Base-by-base conservation (phyloP, 2,888 invertebrate genomes). In the Cylloceria caligata region DNA sequence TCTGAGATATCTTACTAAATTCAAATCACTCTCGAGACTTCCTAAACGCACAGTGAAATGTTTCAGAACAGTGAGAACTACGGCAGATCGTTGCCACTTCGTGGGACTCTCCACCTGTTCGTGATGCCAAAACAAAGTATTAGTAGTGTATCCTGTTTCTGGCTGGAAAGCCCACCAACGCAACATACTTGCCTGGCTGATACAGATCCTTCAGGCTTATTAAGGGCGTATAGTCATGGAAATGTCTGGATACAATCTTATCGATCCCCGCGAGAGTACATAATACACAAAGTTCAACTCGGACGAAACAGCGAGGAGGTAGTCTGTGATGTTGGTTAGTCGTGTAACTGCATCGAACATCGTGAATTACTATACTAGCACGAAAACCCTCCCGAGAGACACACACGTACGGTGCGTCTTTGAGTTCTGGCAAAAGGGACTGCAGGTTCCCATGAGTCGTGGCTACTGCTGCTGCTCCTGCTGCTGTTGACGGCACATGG, bases 361-460 rank as follows among this genome's bases (percentile, higher is more conserved):
- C 64, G 65, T 65, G 83, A 57, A 79, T 82, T 67, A 68, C 68
- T 67, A 27, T 71, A 47, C 65, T 21, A 69, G 60, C 57, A 42
- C 34, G 75, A 27, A 52, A 47, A 74, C 60, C 71, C 62, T 78
- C 79, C 79, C 75, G 60, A 65, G 81, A 75, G 78, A 81, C 64
- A 47, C 55, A 64, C 60, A 49, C 65, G 39, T 9, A 27, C 16
- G 60, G 34, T 57, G 55, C 42, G 52, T 83, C 65, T 69, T n/a
- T n/a, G 49, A 27, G 62, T 34, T 69, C 34, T 42, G 84, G 84
- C 80, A 81, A 71, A 71, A 47, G 78, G 68, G 69, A 60, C 9
- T 6, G 74, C 80, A 71, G 86, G 86, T 89, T 89, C 88, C 89
- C 88, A 89, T 88, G 88, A 85, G 84, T 67, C 80, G 30, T 45